Conservation (phyloP, 2,888 invertebrate species). For the Drosophila neotestacea region DNA sequence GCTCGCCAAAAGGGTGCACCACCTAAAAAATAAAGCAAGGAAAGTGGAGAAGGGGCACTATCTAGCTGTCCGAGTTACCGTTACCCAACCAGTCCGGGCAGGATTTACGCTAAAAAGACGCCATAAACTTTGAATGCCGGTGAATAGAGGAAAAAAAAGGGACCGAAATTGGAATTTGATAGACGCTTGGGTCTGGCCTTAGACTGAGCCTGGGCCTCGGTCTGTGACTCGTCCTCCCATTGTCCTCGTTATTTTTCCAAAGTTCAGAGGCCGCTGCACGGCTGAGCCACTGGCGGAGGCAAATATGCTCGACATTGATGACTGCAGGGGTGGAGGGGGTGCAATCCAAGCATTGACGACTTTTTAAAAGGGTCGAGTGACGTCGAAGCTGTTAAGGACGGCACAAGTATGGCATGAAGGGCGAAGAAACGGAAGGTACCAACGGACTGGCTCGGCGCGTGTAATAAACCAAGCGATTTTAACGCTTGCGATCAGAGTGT, state of each 20-base stretch:
- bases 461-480: slow-evolving; percentile 81
- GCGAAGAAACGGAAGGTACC: background rate
- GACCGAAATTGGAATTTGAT: slow-evolving; percentile 82
- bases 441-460: slow-evolving; percentile 66
- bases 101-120: slow-evolving; percentile 82
- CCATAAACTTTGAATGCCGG: slow-evolving; percentile 74
- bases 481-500: slow-evolving; percentile 58
- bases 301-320: background rate
- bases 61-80: slow-evolving; percentile 28
- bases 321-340: background rate
- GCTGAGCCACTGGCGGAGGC: slow-evolving; percentile 8
- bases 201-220: slow-evolving; percentile 29
- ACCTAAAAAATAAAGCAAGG: slow-evolving; percentile 24
- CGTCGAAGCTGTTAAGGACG: slow-evolving; percentile 60
- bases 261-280: slow-evolving; percentile 74
- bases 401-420: slow-evolving; percentile 27
- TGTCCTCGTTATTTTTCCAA: slow-evolving; percentile 30
- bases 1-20: slow-evolving; percentile 33
- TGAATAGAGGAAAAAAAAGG: slow-evolving; percentile 60
- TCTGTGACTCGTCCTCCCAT: slow-evolving; percentile 43
- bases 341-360: slow-evolving; percentile 76
- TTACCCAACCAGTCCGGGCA: slow-evolving; percentile 42
- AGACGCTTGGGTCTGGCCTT: slow-evolving; percentile 64
- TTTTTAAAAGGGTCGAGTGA: slow-evolving; percentile 79
- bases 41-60: background rate